Evolutionary conservation across 2,888 invertebrate species (phyloP), one percentile per base, ranked within the genome.

Genomic region (Cyclophora albipunctata): DNA sequence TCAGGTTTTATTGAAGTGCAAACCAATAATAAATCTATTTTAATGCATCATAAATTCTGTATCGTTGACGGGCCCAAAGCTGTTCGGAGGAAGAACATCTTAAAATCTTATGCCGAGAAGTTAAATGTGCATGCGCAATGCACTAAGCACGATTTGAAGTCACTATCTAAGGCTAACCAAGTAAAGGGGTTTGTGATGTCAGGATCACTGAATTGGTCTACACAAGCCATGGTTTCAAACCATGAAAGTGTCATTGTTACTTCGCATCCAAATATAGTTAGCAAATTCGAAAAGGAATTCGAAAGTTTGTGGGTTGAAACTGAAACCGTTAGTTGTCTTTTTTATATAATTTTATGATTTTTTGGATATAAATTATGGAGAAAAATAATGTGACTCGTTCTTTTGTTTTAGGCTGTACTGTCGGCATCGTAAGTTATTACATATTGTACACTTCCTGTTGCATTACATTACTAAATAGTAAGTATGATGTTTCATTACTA

Each of bases 11-110:
- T 88, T 51, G 76, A 85, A 65, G 85, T 88, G 50, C 88, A 88
- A 62, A 84, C 81, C 33, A 87, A 81, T 54, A 84, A 81, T 48
- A 84, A 84, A 50, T 78, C 90, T 0, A 90, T 86, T 65, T 78
- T 93, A 58, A 94, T 96, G 94, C 96, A 96, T 71, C 95, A 96
- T 74, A 96, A 96, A 74, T 95, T 94, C 82, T 91, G 91, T 53
- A 76, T 95, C 45, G 80, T 94, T 56, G 95, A 95, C 71, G 86
- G 87, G 53, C 84, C 86, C 44, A 81, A 75, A 66, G 86, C 88
- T 47, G 71, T 85, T 54, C 82, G 72, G 63, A 66, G 87, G 47
- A 88, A 86, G 64, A 75, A 66, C 53, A 60, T 74, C 48, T 58
- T 88, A 47, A 86, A 79, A 69, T 59, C 74, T 42, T 69, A 85